phyloP scores from a whole-genome alignment of 2,888 invertebrate species.

The Theretra japonica region DNA sequence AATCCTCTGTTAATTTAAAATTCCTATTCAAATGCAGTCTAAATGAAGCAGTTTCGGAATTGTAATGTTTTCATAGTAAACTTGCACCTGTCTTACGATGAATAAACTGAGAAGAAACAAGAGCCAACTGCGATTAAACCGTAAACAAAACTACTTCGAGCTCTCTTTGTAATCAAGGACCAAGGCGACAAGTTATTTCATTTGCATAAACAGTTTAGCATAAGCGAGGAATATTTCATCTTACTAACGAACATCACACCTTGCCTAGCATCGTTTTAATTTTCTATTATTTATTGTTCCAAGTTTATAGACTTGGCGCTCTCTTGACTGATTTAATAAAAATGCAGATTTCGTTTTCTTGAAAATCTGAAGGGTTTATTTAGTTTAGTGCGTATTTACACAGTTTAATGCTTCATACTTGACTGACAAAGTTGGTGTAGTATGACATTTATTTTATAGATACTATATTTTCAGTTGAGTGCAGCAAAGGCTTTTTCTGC shows the following conservation, averaged over 20 bases:
- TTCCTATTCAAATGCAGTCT: conserved; percentile 15
- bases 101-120: conserved; percentile 59
- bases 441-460: no score
- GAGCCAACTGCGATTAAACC: conserved; percentile 68
- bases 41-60: conserved; percentile 45
- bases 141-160: conserved; percentile 72
- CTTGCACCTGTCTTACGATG: conserved; percentile 55
- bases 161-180: conserved; percentile 76
- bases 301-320: conserved; percentile 10
- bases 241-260: conserved; percentile 56
- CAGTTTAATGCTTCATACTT: no score
- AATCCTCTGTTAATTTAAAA: neutral
- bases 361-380: neutral
- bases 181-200: conserved; percentile 75
- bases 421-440: no score
- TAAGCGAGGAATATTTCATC: conserved; percentile 64
- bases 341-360: neutral
- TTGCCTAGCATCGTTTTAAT: conserved; percentile 49
- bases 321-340: conserved; percentile 1
- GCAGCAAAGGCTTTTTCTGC: no score
- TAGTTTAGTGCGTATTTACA: no score
- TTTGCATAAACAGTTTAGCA: conserved; percentile 75
- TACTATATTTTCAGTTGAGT: no score
- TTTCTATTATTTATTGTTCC: conserved; percentile 27
- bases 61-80: conserved; percentile 49